These are phyloP conservation scores for Acanthaster planci DNA, from an alignment of 35 echinoderm and acorn worm species.

Conservation along the genomic window DNA sequence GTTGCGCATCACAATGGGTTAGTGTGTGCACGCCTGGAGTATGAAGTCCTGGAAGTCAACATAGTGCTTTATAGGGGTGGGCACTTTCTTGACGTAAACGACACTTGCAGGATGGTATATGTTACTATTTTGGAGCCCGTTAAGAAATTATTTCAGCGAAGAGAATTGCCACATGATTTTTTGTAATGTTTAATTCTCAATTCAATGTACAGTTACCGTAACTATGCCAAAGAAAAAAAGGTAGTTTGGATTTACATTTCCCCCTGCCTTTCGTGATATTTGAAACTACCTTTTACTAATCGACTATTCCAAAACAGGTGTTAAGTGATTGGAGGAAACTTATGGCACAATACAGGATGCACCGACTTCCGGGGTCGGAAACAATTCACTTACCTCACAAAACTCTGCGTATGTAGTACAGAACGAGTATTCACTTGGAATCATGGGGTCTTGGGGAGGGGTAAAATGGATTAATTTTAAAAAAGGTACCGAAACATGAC, in stretches of 20 bases:
- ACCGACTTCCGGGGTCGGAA: background rate
- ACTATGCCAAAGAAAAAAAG: background rate
- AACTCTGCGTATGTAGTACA: no score
- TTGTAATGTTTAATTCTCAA: background rate
- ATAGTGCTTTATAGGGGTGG: no score
- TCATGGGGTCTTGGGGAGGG: no score
- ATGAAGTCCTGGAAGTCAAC: no score
- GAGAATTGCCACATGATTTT: background rate
- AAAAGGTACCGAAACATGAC: no score
- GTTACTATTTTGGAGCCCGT: background rate
- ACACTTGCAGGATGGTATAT: background rate
- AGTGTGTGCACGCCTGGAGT: no score
- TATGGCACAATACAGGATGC: background rate
- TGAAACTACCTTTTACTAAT: background rate
- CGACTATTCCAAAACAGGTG: background rate
- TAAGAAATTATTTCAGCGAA: background rate
- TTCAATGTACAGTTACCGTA: background rate
- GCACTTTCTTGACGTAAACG: no score
- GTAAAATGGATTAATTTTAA: no score
- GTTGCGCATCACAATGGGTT: no score
- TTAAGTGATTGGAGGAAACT: conserved; percentile 22
- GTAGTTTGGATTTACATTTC: background rate
- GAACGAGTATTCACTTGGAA: no score
- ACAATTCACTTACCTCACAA: background rate
- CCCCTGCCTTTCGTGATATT: background rate